Evolutionary conservation across 2,113 vertebrate genomes (phyloP), one percentile per base, ranked within the genome.

Genomic region (Sardina pilchardus): DNA sequence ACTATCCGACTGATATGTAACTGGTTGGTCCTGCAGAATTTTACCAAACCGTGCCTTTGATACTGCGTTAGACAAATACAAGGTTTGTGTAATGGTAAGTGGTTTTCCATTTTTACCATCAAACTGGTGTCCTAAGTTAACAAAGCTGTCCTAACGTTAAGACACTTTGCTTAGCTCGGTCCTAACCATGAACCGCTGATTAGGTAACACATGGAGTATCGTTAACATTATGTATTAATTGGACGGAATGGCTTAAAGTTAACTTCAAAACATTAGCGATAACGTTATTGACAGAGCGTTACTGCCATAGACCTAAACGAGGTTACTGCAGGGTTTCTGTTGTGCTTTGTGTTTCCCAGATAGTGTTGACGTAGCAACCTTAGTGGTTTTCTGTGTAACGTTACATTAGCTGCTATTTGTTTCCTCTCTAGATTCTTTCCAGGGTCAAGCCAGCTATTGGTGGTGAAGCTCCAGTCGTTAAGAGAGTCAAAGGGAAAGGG

Each of bases 361-460:
- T 47, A 45, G 9, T 6, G 44, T 8, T 45, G 44, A 10, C 44
- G 44, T 45, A 45, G 44, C 44, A 45, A 45, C 21, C n/a, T 26
- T n/a, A 63, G 2, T 63, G 12, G 16, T 34, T 88, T 81, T 84
- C 86, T n/a, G 88, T 84, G 81, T 53, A n/a, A 26, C n/a, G 63
- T 7, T 75, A 16, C 4, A 4, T 75, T 1, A n/a, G n/a, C n/a
- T n/a, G n/a, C n/a, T n/a, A 2, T 36, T 16, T 75, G 19, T 56
- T 75, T 30, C 6, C n/a, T 30, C n/a, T 53, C 8, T 89, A 97
- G 96, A 97, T 96, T 93, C 95, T 97, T 43, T 97, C 96, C 34
- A 92, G 96, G 59, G 94, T 95, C 85, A 97, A 96, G 86, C 96
- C 96, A 44, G 96, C 96, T 10, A 93, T 97, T 16, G 94, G 90